These are phyloP conservation scores for Illadopsis cleaveri DNA, from an alignment of 2,113 vertebrate genomes.

Conservation along the genomic window DNA sequence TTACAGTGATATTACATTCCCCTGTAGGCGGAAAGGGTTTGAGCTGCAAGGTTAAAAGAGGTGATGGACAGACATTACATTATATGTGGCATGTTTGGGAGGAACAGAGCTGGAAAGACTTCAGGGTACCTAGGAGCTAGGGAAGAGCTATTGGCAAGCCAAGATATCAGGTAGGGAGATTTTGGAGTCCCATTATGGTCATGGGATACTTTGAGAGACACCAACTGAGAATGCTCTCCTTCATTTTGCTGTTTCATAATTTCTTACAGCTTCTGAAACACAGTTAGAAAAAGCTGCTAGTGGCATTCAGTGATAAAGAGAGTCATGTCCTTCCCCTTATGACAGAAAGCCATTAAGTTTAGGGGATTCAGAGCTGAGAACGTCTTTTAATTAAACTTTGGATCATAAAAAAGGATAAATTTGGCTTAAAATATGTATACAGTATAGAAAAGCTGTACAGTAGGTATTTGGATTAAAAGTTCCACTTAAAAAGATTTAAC, in stretches of 20 bases:
- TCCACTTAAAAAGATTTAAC: not conserved
- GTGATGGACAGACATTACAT: not conserved
- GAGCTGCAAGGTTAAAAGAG: not conserved
- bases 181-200: not conserved
- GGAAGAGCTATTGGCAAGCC: not conserved
- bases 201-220: not conserved
- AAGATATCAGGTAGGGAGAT: not conserved
- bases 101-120: not conserved
- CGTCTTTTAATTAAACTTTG: not conserved
- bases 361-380: not conserved
- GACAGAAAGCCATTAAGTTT: not conserved
- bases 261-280: not conserved
- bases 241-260: not conserved
- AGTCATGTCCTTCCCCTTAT: not conserved
- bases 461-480: not conserved
- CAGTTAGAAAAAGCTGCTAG: not conserved
- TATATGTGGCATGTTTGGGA: too few relatives aligned
- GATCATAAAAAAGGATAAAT: not conserved
- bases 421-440: not conserved
- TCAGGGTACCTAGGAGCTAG: accelerated
- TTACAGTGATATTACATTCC: not conserved
- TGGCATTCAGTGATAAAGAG: not conserved
- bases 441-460: not conserved
- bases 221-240: not conserved
- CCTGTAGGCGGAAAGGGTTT: not conserved